These are phyloP conservation scores for Leptodactylus fuscus DNA, from an alignment of 2,113 vertebrate species.

Conservation along the genomic window DNA sequence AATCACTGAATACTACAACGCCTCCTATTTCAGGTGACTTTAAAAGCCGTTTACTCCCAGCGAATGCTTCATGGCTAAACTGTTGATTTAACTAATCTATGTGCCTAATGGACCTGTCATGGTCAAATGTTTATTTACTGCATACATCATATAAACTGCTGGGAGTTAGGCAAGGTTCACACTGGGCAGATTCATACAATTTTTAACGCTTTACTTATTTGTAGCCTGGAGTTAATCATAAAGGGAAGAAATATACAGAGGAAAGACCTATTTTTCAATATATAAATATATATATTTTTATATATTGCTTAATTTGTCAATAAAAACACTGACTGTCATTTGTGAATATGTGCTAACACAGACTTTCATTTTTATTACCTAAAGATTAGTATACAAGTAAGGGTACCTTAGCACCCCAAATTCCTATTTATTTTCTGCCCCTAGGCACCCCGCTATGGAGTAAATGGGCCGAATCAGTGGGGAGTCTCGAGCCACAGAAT, in stretches of 20 bases:
- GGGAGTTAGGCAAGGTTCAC: background rate
- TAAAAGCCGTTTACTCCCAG: background rate
- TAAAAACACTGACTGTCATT: too few species aligned
- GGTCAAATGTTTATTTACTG: background rate
- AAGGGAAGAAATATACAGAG: background rate
- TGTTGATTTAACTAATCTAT: conserved; percentile 9
- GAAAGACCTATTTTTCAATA: background rate
- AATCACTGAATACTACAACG: background rate
- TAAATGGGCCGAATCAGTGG: too few species aligned
- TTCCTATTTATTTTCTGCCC: too few species aligned
- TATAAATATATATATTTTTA: too few species aligned
- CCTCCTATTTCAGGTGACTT: background rate
- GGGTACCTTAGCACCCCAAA: too few species aligned
- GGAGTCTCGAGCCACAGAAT: too few species aligned
- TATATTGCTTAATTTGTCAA: background rate
- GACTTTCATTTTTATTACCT: too few species aligned
- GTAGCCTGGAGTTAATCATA: background rate
- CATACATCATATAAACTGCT: background rate
- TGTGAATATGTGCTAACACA: too few species aligned
- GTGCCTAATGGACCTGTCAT: background rate
- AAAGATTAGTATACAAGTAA: too few species aligned
- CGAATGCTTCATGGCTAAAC: background rate
- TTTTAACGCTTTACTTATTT: background rate
- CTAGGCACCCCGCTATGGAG: too few species aligned
- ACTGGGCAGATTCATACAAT: background rate